Percentiles rank a stretch among this genome's conserved stretches.
Conservation (phyloP, 2,113 vertebrate species). For the Takifugu bimaculatus region DNA sequence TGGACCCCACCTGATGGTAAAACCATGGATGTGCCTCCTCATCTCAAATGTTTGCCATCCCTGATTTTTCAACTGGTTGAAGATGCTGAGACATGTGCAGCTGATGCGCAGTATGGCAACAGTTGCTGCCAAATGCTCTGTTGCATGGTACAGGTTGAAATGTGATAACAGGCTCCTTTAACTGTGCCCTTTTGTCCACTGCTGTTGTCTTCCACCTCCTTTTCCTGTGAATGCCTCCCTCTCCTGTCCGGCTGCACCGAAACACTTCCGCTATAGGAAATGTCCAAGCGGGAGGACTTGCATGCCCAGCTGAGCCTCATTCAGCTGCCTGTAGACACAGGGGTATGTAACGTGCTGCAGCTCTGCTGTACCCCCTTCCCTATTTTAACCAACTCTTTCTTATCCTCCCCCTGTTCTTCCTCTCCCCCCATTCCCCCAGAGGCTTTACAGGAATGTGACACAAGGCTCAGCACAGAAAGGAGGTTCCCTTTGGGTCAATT, state of each 20-base stretch:
- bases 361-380: constrained; percentile 33
- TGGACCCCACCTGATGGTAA: constrained; percentile 8
- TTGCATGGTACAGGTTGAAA: constrained; percentile 42
- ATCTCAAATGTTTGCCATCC: constrained; percentile 8
- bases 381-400: constrained; percentile 15
- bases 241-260: constrained; percentile 57
- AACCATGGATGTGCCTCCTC: constrained; percentile 16
- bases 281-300: constrained; percentile 92
- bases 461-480: constrained; percentile 10
- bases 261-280: constrained; percentile 87
- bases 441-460: constrained; percentile 24
- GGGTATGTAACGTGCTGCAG: constrained; percentile 86
- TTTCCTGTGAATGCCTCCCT: constrained; percentile 44
- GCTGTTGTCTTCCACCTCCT: constrained; percentile 31
- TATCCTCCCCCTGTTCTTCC: constrained; percentile 13
- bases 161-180: constrained; percentile 34
- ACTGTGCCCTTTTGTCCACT: constrained; percentile 35
- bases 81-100: constrained; percentile 20
- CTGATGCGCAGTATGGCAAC: constrained; percentile 20
- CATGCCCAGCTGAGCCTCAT: constrained; percentile 96
- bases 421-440: constrained; percentile 24
- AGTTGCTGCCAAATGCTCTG: constrained; percentile 26
- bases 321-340: constrained; percentile 96
- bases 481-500: constrained; percentile 9
- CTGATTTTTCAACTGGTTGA: constrained; percentile 16